These are phyloP conservation scores for Xiphorhynchus erythropygius DNA, from an alignment of 2,797 vertebrate genomes.

Conservation along the genomic window DNA sequence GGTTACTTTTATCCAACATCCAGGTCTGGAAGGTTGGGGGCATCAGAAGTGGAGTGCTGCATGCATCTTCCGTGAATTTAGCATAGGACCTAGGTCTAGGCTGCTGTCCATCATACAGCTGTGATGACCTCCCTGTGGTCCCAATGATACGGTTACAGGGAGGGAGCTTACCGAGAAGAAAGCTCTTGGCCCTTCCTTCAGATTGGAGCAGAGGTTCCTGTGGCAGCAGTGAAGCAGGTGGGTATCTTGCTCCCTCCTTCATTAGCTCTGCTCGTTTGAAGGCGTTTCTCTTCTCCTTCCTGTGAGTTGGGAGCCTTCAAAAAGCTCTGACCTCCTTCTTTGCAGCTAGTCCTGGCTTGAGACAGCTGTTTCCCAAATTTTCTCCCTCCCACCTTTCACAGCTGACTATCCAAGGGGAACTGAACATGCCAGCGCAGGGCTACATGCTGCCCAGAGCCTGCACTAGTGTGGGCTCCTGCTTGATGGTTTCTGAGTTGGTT, in stretches of 20 bases:
- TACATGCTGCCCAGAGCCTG: fast-evolving
- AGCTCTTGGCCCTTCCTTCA: background rate
- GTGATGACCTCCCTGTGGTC: background rate
- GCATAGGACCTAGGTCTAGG: background rate
- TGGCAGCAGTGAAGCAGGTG: background rate
- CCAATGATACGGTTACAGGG: fast-evolving
- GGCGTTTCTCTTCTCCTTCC: background rate
- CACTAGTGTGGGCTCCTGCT: fast-evolving
- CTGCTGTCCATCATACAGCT: background rate
- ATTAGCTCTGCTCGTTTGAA: background rate
- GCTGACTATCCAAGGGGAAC: background rate
- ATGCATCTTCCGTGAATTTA: fast-evolving
- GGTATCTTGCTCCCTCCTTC: background rate
- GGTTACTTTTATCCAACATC: background rate
- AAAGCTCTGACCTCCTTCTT: background rate
- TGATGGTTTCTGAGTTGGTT: background rate
- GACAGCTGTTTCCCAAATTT: background rate
- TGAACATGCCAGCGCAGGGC: background rate
- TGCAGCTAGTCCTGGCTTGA: background rate
- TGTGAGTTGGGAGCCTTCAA: background rate
- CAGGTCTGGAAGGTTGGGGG: background rate
- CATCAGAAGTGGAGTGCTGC: background rate
- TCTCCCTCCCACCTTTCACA: background rate
- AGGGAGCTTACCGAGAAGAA: background rate
- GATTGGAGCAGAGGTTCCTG: background rate